A percentile compares a stretch with the other conserved stretches of the same genome.
Evolutionary conservation across 2,113 vertebrate genomes (phyloP).

Genomic region (Zeus faber): DNA sequence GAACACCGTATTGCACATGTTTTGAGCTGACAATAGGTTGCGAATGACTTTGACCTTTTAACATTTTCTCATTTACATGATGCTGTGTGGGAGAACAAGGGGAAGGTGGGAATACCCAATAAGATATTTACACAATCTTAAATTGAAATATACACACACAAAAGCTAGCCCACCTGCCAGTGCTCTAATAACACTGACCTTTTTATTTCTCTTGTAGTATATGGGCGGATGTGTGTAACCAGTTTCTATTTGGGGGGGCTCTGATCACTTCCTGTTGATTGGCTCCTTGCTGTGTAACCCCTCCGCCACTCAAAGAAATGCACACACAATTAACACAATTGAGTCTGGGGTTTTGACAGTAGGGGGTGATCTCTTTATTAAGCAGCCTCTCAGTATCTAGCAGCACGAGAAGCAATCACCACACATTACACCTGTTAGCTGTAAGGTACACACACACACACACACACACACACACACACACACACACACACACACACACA

Average conservation of each 20-base stretch:
- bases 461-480: slow-evolving; percentile 17
- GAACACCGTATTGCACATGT: slow-evolving; percentile 30
- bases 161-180: slow-evolving; percentile 30
- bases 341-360: slow-evolving; percentile 15
- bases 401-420: slow-evolving; percentile 60
- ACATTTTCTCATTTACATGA: slow-evolving; percentile 58
- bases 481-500: not conserved
- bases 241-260: slow-evolving; percentile 52
- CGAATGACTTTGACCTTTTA: slow-evolving; percentile 78
- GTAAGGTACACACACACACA: not conserved
- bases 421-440: slow-evolving; percentile 40
- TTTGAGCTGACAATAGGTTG: slow-evolving; percentile 37
- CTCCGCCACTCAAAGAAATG: slow-evolving; percentile 10
- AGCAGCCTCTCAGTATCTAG: slow-evolving; percentile 41
- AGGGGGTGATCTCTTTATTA: slow-evolving; percentile 45
- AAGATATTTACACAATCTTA: slow-evolving; percentile 14
- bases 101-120: slow-evolving; percentile 12
- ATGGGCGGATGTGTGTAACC: slow-evolving; percentile 43
- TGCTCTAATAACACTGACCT: slow-evolving; percentile 77
- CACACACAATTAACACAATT: slow-evolving; percentile 1
- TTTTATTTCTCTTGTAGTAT: slow-evolving; percentile 65
- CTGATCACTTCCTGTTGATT: slow-evolving; percentile 66
- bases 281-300: slow-evolving; percentile 47
- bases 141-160: slow-evolving; percentile 16
- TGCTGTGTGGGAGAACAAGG: slow-evolving; percentile 28